phyloP scores from a whole-genome alignment of 53 echinoderm and acorn worm genomes.

The Paracentrotus lividus region DNA sequence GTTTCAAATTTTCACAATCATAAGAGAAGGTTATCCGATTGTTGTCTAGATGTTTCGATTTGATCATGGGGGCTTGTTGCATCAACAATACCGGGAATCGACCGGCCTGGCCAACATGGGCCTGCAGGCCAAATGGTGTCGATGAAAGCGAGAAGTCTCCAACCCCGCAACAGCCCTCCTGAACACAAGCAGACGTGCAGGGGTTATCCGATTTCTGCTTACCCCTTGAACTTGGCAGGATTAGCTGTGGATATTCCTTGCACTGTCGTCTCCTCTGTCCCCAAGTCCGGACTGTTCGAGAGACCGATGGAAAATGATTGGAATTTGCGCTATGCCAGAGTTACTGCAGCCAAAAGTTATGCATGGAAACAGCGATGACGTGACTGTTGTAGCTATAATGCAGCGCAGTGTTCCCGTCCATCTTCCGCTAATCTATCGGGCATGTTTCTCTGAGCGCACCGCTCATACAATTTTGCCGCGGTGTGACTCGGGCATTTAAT shows the following conservation, averaged over 20 bases:
- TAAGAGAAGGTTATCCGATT: neutral
- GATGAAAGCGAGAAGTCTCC: neutral
- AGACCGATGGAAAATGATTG: conserved; percentile 63
- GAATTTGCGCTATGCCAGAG: conserved; percentile 63
- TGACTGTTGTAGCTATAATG: conserved; percentile 34
- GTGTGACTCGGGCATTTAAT: neutral
- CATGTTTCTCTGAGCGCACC: conserved; percentile 38
- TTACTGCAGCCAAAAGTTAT: conserved; percentile 50
- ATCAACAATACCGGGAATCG: conserved; percentile 33
- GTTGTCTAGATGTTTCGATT: conserved; percentile 1
- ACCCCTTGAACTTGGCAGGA: conserved; percentile 54
- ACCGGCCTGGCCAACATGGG: conserved; percentile 44
- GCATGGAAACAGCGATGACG: conserved; percentile 52
- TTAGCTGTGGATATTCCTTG: conserved; percentile 56
- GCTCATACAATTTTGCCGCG: conserved; percentile 21
- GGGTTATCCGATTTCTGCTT: conserved; percentile 51
- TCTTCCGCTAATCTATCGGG: conserved; percentile 47
- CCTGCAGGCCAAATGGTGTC: conserved; percentile 47
- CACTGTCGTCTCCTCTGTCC: conserved; percentile 51
- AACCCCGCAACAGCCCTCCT: conserved; percentile 16
- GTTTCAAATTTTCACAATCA: conserved; percentile 21
- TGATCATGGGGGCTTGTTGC: conserved; percentile 12
- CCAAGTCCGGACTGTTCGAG: conserved; percentile 36
- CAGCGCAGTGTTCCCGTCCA: conserved; percentile 6
- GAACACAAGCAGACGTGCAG: conserved; percentile 54